phyloP scores from a whole-genome alignment of 2,888 invertebrate species.

The Eretmocerus hayati region DNA sequence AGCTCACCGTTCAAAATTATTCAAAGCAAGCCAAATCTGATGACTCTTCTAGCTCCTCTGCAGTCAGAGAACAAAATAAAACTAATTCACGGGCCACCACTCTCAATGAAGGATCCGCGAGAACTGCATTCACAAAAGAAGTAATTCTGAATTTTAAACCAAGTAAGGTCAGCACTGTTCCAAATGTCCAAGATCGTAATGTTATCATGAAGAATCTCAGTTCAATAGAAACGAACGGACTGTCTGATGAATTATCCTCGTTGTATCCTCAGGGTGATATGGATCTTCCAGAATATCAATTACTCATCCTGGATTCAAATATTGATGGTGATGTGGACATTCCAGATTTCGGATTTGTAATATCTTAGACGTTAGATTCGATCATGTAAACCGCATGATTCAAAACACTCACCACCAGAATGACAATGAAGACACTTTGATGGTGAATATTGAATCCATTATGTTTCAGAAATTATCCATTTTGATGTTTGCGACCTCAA shows the following conservation, averaged over 20 bases:
- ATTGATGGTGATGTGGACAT: neutral
- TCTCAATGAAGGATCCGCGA: constrained; percentile 36
- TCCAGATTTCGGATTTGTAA: neutral
- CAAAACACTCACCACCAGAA: too few relatives aligned
- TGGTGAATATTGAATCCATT: too few relatives aligned
- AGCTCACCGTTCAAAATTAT: neutral
- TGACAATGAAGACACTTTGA: too few relatives aligned
- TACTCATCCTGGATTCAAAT: constrained; percentile 33
- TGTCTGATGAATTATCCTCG: constrained; percentile 40
- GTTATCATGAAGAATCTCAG: too few relatives aligned
- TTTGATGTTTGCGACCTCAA: too few relatives aligned
- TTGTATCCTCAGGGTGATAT: constrained; percentile 44
- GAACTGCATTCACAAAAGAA: constrained; percentile 37
- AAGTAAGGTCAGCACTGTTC: constrained; percentile 22
- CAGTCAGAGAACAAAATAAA: neutral
- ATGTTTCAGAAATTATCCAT: too few relatives aligned
- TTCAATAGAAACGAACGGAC: too few relatives aligned
- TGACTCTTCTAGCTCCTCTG: neutral
- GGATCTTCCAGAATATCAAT: constrained; percentile 41
- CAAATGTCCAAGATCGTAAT: too few relatives aligned
- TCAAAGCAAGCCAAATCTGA: too few relatives aligned
- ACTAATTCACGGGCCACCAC: too few relatives aligned
- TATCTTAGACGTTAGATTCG: neutral
- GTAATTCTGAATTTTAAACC: constrained; percentile 37
- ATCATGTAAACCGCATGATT: neutral